Percentiles rank a stretch among this genome's conserved stretches.
These are phyloP conservation scores for Automeris io DNA, from an alignment of 2,888 invertebrate species.

Conservation along the genomic window DNA sequence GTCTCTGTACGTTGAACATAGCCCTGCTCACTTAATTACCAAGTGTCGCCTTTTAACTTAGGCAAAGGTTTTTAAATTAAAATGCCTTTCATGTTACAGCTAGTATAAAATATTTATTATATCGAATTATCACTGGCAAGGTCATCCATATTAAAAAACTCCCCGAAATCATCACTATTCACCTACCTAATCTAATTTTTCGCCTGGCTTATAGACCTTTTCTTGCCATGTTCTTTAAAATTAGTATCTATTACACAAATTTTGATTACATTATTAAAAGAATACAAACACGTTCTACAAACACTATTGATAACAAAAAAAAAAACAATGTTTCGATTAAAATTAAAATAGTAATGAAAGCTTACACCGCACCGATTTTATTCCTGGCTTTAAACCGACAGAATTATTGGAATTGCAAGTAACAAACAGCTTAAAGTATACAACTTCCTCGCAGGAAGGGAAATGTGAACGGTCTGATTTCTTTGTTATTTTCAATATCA, in stretches of 20 bases:
- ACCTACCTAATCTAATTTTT: too few relatives aligned
- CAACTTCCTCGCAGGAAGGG: constrained; percentile 36
- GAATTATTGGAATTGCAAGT: constrained; percentile 34
- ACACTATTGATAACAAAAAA: neutral
- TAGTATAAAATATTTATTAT: too few relatives aligned
- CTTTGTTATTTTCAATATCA: constrained; percentile 68
- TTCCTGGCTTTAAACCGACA: constrained; percentile 22
- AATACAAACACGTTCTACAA: neutral
- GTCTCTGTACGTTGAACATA: neutral
- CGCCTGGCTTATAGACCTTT: too few relatives aligned
- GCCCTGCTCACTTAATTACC: neutral
- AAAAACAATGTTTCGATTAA: neutral
- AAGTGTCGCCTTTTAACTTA: neutral
- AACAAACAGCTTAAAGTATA: constrained; percentile 39
- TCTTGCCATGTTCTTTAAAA: too few relatives aligned
- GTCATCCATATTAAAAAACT: too few relatives aligned
- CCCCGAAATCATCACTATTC: too few relatives aligned
- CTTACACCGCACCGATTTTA: constrained; percentile 14
- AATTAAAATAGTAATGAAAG: constrained; percentile 13
- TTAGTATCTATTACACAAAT: neutral
- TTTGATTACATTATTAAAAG: neutral
- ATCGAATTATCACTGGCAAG: too few relatives aligned
- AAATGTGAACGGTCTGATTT: constrained; percentile 51
- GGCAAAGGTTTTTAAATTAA: neutral
- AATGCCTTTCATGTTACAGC: too few relatives aligned